Evolutionary conservation across 2,888 invertebrate species (phyloP), one percentile per base, ranked within the genome.

Genomic region (Volucella zonaria): DNA sequence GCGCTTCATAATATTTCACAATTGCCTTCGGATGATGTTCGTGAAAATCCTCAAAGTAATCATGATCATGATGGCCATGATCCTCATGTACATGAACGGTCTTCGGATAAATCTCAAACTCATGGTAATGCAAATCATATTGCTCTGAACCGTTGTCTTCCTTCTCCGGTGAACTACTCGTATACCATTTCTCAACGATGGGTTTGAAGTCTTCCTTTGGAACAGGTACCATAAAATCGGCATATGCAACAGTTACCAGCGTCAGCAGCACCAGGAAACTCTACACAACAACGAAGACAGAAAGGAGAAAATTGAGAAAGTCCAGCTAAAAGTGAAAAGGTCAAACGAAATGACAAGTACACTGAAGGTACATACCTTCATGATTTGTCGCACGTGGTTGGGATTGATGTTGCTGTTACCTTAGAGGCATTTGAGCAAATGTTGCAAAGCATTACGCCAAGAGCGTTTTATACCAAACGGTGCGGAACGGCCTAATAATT

Each of bases 391-490:
- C 52, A 47, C 52, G 56, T 38, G 51, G 31, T 64, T 75, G 43
- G 47, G 51, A 38, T 31, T 23, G 31, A 45, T 0, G 42, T 18
- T 74, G 62, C 47, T 56, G 40, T 62, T 70, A 64, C 42, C 78
- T 74, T 40, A 64, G 42, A 70, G 59, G 49, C 83, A 79, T 75
- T 70, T 38, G 66, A 71, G 59, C 74, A 70, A 71, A 79, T 83
- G 79, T 70, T 67, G 59, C 56, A 75, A 66, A 61, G 45, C 18
- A 52, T 66, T 79, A 43, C 75, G 49, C 47, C 40, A 66, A 66
- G 70, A 70, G 23, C 42, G 8, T 83, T 83, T 79, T 83, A 83
- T 83, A 83, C 79, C 78, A 40, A 52, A 43, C 40, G 38, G 23
- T 1, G 1, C 47, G 9, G 23, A 31, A 23, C 8, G 14, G 67